These are phyloP conservation scores for Cabera pusaria DNA, from an alignment of 2,888 invertebrate genomes.

Conservation along the genomic window DNA sequence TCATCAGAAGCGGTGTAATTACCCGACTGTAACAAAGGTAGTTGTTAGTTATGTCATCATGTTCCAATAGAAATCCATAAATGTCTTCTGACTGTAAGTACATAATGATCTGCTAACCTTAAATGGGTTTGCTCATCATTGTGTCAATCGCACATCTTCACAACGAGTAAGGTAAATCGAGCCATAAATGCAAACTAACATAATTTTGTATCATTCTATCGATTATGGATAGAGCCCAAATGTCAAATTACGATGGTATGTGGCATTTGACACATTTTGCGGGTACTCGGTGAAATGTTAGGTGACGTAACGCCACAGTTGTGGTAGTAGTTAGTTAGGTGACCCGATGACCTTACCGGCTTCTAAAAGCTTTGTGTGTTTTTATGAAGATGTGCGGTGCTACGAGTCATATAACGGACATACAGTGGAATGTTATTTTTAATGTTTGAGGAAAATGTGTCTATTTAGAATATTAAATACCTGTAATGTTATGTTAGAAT, in stretches of 20 bases:
- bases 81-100: no score
- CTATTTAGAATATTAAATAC: no score
- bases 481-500: no score
- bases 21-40: no score
- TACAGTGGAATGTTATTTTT: no score
- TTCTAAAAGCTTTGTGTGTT: slow-evolving; percentile 4
- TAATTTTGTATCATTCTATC: slow-evolving; percentile 6
- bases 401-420: no score
- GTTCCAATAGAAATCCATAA: no score
- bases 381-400: slow-evolving; percentile 5
- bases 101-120: not conserved
- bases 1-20: no score
- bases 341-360: slow-evolving; percentile 17
- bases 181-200: no score
- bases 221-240: slow-evolving; percentile 10
- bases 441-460: no score
- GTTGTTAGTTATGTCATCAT: no score
- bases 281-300: slow-evolving; percentile 6
- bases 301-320: slow-evolving; percentile 20
- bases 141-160: slow-evolving; percentile 1
- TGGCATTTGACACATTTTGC: slow-evolving; percentile 17
- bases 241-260: slow-evolving; percentile 19
- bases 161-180: no score
- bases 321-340: slow-evolving; percentile 5
- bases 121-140: not conserved